Conservation (phyloP, 2,888 invertebrate genomes). For the Cheilosia scutellata region DNA sequence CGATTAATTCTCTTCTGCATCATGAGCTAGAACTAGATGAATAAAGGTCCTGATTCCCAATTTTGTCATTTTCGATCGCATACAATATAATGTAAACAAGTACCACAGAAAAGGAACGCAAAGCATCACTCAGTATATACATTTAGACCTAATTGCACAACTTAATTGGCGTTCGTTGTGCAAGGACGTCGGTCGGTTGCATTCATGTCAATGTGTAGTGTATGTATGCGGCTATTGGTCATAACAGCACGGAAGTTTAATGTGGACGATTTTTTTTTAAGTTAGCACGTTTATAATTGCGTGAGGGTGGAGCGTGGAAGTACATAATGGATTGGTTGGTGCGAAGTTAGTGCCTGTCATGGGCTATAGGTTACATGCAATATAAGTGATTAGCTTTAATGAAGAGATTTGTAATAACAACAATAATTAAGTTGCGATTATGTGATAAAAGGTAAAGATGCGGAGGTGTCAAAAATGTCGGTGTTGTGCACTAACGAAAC, state of each 20-base stretch:
- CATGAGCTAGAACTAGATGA: background rate
- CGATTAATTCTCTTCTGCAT: slow-evolving; percentile 3
- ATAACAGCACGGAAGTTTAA: slow-evolving; percentile 1
- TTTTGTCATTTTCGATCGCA: background rate
- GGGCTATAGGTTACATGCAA: background rate
- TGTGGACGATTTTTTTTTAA: slow-evolving; percentile 7
- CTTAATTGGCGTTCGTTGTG: background rate
- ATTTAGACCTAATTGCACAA: background rate
- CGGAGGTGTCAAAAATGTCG: background rate
- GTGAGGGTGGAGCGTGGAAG: background rate
- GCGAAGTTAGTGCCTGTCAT: background rate
- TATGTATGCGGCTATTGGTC: background rate
- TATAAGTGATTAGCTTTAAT: background rate
- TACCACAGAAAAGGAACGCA: background rate
- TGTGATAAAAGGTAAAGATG: background rate
- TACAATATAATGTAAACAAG: background rate
- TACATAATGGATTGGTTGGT: slow-evolving; percentile 3
- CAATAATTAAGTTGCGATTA: slow-evolving; percentile 26
- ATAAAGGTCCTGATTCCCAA: slow-evolving; percentile 2
- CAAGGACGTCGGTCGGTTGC: background rate
- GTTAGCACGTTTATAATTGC: slow-evolving; percentile 27
- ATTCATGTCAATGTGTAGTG: background rate
- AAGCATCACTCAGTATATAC: background rate
- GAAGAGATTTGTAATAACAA: background rate
- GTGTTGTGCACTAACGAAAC: background rate